Base-by-base conservation (phyloP, 2,113 vertebrate species). In the Abramis brama region DNA sequence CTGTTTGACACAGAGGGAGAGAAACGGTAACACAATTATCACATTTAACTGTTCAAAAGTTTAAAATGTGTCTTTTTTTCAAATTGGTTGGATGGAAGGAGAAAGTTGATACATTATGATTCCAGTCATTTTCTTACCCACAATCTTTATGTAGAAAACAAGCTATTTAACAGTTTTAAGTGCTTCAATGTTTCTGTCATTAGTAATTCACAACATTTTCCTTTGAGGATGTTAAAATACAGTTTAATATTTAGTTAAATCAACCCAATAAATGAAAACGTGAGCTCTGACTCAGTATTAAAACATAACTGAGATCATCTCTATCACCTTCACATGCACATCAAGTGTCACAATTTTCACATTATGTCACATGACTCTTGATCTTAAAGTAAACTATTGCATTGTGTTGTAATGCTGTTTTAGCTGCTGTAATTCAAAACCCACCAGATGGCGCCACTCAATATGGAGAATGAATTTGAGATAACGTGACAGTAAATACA, bases 381-480 rank as follows among this genome's bases (percentile, higher is more conserved):
- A 7, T 43, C 12, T 6, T 27, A 30, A 25, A 25, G 4, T 23
- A 50, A 50, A 6, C 23, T 11, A 23, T 9, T 9, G 21, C 57
- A 59, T 57, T 21, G 57, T n/a, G 57, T 8, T 60, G 57, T n/a
- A 23, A 60, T n/a, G 3, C 23, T n/a, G 25, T 12, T 62, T 7
- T 5, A 25, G 11, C 60, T 64, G 25, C 2, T 30, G 12, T 2
- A 15, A 6, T 64, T 30, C 2, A 27, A 15, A 27, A 13, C 11
- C 60, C 15, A 30, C 11, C 5, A 64, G 62, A 64, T 64, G 25
- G 62, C 25, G 62, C 62, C 62, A 64, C 2, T 64, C 0, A n/a
- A 25, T 0, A 27, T 13, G 12, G 4, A 15, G 12, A 15, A 39
- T 39, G 0, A 39, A 39, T 0, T 0, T 39, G 39, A 39, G n/a